Percentiles rank a stretch among this genome's conserved stretches.
phyloP scores from a whole-genome alignment of 2,888 invertebrate species.

The Parthenolecanium corni region DNA sequence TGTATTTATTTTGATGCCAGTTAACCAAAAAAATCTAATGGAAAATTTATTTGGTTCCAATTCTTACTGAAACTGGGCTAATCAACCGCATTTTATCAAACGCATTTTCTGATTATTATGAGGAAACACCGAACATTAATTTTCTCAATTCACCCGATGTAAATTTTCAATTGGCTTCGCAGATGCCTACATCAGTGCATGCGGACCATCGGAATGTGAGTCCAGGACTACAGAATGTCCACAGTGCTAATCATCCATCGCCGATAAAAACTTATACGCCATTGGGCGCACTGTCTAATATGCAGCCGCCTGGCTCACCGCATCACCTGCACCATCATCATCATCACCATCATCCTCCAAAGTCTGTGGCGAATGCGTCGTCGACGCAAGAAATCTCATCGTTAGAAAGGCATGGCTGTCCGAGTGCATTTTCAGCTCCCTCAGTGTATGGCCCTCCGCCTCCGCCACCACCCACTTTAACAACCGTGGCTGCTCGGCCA shows the following conservation, averaged over 20 bases:
- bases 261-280: constrained; percentile 54
- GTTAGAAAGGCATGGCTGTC: constrained; percentile 38
- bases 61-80: too few relatives aligned
- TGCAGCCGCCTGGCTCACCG: constrained; percentile 59
- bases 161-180: background rate
- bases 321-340: constrained; percentile 43
- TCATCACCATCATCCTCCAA: constrained; percentile 41
- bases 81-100: too few relatives aligned
- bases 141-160: too few relatives aligned
- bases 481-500: constrained; percentile 30
- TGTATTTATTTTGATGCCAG: too few relatives aligned
- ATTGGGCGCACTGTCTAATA: constrained; percentile 68
- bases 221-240: background rate
- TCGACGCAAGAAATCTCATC: constrained; percentile 43
- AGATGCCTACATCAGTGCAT: constrained; percentile 16
- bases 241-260: background rate
- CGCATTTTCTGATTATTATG: too few relatives aligned
- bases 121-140: too few relatives aligned
- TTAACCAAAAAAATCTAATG: too few relatives aligned
- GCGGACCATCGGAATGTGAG: constrained; percentile 5
- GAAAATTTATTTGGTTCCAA: too few relatives aligned
- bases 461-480: constrained; percentile 39
- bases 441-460: constrained; percentile 36
- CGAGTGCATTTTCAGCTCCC: constrained; percentile 25
- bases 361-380: constrained; percentile 37